phyloP scores from a whole-genome alignment of 1,140 invertebrate species.

The Condylostylus longicornis region DNA sequence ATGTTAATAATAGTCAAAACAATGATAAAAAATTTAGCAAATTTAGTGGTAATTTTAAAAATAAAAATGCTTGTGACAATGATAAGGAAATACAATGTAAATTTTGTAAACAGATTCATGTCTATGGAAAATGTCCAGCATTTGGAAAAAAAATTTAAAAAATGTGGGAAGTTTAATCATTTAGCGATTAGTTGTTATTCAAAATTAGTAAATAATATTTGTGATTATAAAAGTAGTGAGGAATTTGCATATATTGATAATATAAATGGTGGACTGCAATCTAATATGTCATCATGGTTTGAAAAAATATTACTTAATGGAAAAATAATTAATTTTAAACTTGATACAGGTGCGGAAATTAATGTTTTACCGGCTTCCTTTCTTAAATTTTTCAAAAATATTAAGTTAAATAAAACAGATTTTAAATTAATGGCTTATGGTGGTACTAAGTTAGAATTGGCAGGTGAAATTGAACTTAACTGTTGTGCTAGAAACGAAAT shows the following conservation, averaged over 20 bases:
- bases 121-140: constrained; percentile 1
- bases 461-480: not conserved
- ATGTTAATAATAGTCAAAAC: no score
- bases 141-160: constrained; percentile 1
- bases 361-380: not conserved
- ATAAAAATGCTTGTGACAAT: no score
- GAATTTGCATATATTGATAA: not conserved
- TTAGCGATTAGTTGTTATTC: not conserved
- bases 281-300: not conserved
- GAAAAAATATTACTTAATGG: not conserved
- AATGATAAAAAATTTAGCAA: no score
- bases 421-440: not conserved
- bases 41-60: no score
- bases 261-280: not conserved
- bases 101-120: no score
- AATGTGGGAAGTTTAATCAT: not conserved
- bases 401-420: not conserved
- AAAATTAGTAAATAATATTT: not conserved
- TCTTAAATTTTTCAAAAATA: not conserved
- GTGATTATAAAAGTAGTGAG: not conserved
- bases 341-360: not conserved
- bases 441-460: not conserved
- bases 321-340: constrained; percentile 1
- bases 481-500: not conserved
- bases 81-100: no score